Evolutionary conservation across 64 coral and sea anemone genomes (phyloP), one percentile per base, ranked within the genome.

Genomic region (Hydrozoanthus tunicans): DNA sequence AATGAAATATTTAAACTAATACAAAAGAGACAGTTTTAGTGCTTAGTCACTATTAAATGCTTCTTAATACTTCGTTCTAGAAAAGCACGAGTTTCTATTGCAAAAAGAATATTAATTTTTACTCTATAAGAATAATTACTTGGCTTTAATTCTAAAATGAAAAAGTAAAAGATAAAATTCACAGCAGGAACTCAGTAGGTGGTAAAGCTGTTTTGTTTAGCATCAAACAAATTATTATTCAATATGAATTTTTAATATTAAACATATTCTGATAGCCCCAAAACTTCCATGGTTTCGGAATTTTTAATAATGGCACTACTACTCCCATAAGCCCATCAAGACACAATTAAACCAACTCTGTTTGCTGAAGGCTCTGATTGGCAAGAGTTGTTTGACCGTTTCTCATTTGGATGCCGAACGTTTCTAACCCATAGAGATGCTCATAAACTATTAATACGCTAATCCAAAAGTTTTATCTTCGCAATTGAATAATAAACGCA

Each of bases 181-280:
- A 71, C 6, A 85, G 14, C 24, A 11, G 9, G 2, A 6, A 17
- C 69, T 12, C 55, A 32, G 20, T 62, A 7, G 70, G 84, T 60
- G 55, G 24, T 15, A 10, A 53, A 8, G 13, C 56, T 88, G 69
- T 88, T 74, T 74, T 88, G 68, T 73, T 73, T 56, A 74, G 59
- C 7, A 9, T 88, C 56, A 61, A 73, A 88, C 73, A 88, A 74
- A 88, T 65, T 82, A 88, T 73, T 88, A 53, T 9, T 74, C 56
- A 59, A 60, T 58, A 88, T 88, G 57, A 61, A 88, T 88, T 60
- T 62, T 88, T 88, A 75, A 88, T 88, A 5, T 43, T 26, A 17
- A 14, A 73, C 23, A 58, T 86, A 73, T 7, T 70, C 52, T 58
- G 20, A 58, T 24, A 23, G 55, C 13, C 23, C 2, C 6, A 86